These are phyloP conservation scores for Falco punctatus DNA, from an alignment of 2,113 vertebrate species.

Conservation along the genomic window DNA sequence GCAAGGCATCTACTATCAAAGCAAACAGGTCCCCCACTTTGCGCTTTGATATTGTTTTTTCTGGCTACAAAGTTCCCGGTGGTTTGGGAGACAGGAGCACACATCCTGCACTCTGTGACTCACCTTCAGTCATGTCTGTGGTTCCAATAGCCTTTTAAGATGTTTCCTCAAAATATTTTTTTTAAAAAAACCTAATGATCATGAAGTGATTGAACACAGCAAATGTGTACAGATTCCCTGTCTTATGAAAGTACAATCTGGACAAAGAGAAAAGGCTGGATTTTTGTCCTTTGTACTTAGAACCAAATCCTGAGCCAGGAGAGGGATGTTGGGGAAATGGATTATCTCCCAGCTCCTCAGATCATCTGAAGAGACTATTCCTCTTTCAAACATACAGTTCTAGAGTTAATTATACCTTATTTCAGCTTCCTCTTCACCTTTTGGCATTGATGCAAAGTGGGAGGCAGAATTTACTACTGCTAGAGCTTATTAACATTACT, in stretches of 20 bases:
- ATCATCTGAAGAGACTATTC: background rate
- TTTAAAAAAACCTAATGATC: background rate
- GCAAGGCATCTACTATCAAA: background rate
- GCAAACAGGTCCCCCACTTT: background rate
- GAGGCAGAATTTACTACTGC: slow-evolving; percentile 15
- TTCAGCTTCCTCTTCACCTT: slow-evolving; percentile 11
- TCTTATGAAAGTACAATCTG: background rate
- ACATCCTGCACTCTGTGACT: background rate
- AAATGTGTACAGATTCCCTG: background rate
- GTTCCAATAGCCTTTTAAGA: slow-evolving; percentile 36
- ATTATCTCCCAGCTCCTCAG: background rate
- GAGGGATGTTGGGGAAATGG: background rate
- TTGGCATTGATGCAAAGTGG: background rate
- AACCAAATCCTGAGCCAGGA: background rate
- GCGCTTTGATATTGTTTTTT: background rate
- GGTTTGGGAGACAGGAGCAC: background rate
- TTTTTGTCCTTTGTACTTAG: background rate
- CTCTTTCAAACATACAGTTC: background rate
- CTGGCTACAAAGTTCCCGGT: background rate
- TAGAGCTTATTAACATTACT: background rate
- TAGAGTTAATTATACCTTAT: background rate
- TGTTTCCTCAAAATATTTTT: background rate
- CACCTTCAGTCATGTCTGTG: slow-evolving; percentile 8
- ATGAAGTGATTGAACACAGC: background rate
- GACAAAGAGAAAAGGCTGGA: background rate